phyloP scores from a whole-genome alignment of 2,113 vertebrate genomes.

The Uria lomvia region DNA sequence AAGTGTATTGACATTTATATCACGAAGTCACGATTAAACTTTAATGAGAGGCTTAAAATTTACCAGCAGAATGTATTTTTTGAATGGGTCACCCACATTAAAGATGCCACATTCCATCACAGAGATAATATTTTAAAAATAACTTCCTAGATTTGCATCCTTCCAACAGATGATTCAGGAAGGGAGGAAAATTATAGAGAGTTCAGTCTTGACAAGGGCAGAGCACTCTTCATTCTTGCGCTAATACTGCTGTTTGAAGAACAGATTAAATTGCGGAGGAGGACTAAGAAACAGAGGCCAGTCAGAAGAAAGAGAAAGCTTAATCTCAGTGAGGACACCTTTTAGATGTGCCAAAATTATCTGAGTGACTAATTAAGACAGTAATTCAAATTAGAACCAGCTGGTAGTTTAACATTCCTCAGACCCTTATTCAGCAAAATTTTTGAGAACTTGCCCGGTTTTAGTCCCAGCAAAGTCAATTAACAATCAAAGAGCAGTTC shows the following conservation, averaged over 20 bases:
- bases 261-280: background rate
- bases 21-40: background rate
- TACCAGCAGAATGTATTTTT: slow-evolving; percentile 9
- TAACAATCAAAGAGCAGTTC: background rate
- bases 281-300: background rate
- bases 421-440: slow-evolving; percentile 33
- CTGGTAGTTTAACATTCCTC: slow-evolving; percentile 16
- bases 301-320: background rate
- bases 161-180: slow-evolving; percentile 18
- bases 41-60: background rate
- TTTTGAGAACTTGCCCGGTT: background rate
- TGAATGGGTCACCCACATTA: background rate
- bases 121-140: slow-evolving; percentile 7
- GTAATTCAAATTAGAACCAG: slow-evolving; percentile 28
- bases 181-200: background rate
- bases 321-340: background rate
- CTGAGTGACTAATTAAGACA: slow-evolving; percentile 33
- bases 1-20: background rate
- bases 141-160: background rate
- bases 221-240: background rate
- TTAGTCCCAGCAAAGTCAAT: background rate
- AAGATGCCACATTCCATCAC: background rate
- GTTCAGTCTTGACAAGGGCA: slow-evolving; percentile 21
- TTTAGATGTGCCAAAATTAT: slow-evolving; percentile 39
- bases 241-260: background rate